A percentile compares a stretch with the other conserved stretches of the same genome.
Conservation (phyloP, 2,797 vertebrate genomes). For the Rachycentron canadum region DNA sequence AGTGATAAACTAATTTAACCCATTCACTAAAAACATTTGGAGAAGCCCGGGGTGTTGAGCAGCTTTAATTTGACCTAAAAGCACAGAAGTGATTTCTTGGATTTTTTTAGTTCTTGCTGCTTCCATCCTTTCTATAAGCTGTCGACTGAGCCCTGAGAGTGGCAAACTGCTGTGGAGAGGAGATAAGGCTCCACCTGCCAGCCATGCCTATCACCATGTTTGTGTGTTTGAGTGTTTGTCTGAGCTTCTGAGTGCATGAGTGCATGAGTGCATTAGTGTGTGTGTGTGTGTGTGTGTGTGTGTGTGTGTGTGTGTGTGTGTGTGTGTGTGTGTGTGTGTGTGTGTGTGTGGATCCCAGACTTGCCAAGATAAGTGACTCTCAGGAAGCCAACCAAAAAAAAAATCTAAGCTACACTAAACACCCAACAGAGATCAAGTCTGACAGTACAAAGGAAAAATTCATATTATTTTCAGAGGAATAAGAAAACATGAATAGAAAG, state of each 20-base stretch:
- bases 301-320: too few species aligned
- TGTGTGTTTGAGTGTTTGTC: slow-evolving; percentile 43
- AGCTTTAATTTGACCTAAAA: slow-evolving; percentile 43
- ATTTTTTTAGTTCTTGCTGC: slow-evolving; percentile 31
- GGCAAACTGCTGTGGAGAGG: slow-evolving; percentile 54
- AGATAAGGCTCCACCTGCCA: slow-evolving; percentile 79
- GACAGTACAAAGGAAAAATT: slow-evolving; percentile 41
- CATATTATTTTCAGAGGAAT: slow-evolving; percentile 15
- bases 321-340: too few species aligned
- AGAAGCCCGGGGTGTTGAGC: slow-evolving; percentile 18
- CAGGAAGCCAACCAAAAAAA: slow-evolving; percentile 53
- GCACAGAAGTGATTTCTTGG: slow-evolving; percentile 38
- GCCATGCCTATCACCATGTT: slow-evolving; percentile 52
- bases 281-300: too few species aligned
- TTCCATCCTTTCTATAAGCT: slow-evolving; percentile 51
- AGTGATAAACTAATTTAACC: slow-evolving; percentile 18
- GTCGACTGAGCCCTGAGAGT: slow-evolving; percentile 59
- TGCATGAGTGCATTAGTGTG: too few species aligned
- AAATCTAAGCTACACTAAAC: slow-evolving; percentile 57
- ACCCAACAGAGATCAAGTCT: slow-evolving; percentile 55
- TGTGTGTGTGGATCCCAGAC: slow-evolving; percentile 26
- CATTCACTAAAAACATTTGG: slow-evolving; percentile 23
- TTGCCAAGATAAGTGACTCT: slow-evolving; percentile 68
- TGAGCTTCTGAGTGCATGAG: slow-evolving; percentile 6
- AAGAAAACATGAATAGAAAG: slow-evolving; percentile 11